These are phyloP conservation scores for Drosophila hydei DNA, from an alignment of 1,140 invertebrate species.

Conservation along the genomic window DNA sequence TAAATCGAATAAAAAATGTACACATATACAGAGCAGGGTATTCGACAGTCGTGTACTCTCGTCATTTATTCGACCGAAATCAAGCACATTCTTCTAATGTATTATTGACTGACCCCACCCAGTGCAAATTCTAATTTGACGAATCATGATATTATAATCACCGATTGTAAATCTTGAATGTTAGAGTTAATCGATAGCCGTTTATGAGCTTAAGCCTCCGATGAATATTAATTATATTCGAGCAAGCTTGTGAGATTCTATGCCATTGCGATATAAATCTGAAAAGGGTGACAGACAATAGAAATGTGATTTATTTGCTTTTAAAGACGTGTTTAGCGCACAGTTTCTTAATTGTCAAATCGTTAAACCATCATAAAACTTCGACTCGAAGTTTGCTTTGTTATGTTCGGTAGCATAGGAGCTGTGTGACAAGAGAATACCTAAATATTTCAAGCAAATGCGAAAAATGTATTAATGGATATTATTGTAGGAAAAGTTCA, in stretches of 20 bases:
- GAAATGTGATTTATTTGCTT: slow-evolving; percentile 75
- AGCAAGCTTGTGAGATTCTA: slow-evolving; percentile 9
- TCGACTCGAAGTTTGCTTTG: slow-evolving; percentile 2
- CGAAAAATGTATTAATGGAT: slow-evolving; percentile 5
- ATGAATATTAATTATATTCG: slow-evolving; percentile 66
- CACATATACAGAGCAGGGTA: too few relatives aligned
- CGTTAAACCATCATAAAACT: slow-evolving; percentile 63
- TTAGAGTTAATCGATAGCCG: slow-evolving; percentile 77
- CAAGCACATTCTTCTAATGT: neutral
- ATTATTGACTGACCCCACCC: slow-evolving; percentile 10
- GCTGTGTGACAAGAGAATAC: slow-evolving; percentile 26
- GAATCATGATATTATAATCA: slow-evolving; percentile 30
- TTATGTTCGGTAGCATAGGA: neutral
- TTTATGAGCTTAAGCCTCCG: slow-evolving; percentile 63
- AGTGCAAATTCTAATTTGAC: slow-evolving; percentile 22
- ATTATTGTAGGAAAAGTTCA: neutral
- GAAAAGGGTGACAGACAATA: slow-evolving; percentile 36
- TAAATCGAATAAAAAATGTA: too few relatives aligned
- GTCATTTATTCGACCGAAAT: neutral
- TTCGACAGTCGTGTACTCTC: too few relatives aligned
- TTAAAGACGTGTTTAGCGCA: slow-evolving; percentile 78
- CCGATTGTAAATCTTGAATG: slow-evolving; percentile 60
- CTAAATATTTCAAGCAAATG: slow-evolving; percentile 7
- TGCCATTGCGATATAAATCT: slow-evolving; percentile 23
- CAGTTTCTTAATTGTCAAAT: slow-evolving; percentile 55